These are phyloP conservation scores for Pycnomerus fuliginosus DNA, from an alignment of 2,888 invertebrate species.

Conservation along the genomic window DNA sequence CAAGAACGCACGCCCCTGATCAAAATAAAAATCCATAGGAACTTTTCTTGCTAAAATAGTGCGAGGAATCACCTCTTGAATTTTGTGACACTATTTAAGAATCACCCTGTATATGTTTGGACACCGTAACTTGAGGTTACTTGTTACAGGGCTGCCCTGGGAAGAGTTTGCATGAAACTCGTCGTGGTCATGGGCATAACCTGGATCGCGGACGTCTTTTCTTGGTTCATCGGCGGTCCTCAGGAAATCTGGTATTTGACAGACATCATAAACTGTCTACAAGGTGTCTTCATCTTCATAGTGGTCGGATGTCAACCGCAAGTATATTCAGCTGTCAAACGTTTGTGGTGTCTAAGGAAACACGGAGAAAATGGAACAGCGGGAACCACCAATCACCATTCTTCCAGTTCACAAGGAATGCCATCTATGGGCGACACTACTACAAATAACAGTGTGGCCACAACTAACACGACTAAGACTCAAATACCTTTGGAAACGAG, in stretches of 20 bases:
- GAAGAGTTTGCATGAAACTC: conserved; percentile 81
- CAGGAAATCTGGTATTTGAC: conserved; percentile 80
- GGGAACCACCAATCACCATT: conserved; percentile 66
- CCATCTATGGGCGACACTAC: conserved; percentile 78
- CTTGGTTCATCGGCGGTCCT: conserved; percentile 81
- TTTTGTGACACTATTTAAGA: no score
- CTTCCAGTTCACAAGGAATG: conserved; percentile 75
- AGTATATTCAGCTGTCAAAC: conserved; percentile 65
- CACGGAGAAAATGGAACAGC: conserved; percentile 56
- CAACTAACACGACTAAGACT: conserved; percentile 60
- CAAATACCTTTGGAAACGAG: conserved; percentile 57
- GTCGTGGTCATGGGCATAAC: conserved; percentile 80
- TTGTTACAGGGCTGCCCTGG: conserved; percentile 70
- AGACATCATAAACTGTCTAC: conserved; percentile 81
- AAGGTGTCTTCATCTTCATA: conserved; percentile 85
- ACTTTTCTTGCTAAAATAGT: no score
- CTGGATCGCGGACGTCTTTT: conserved; percentile 80
- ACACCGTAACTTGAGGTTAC: conserved; percentile 8
- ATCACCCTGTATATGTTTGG: no score
- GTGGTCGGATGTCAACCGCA: conserved; percentile 89
- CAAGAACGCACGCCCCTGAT: no score
- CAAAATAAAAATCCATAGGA: no score
- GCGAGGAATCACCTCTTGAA: no score
- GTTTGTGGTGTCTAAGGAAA: conserved; percentile 60
- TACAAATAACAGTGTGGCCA: conserved; percentile 68